phyloP scores from a whole-genome alignment of 2,797 vertebrate species.

The Cyprinodon diabolis region DNA sequence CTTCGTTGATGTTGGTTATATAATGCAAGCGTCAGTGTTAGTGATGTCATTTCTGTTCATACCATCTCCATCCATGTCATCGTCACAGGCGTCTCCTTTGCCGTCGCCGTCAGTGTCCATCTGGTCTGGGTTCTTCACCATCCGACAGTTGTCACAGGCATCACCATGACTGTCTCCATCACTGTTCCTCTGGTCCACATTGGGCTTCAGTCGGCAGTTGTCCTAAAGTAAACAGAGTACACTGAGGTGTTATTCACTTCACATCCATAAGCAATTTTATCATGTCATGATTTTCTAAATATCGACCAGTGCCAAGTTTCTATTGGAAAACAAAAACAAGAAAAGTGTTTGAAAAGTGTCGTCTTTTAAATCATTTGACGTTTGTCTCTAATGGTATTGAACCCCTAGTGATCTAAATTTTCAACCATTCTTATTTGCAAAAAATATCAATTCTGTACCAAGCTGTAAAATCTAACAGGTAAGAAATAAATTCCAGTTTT shows the following conservation, averaged over 20 bases:
- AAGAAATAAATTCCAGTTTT: neutral
- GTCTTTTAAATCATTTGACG: neutral
- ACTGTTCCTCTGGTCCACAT: constrained; percentile 91
- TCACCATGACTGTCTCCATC: constrained; percentile 96
- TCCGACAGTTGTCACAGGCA: constrained; percentile 94
- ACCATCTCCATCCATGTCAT: constrained; percentile 99
- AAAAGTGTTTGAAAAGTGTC: neutral
- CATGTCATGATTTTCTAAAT: neutral
- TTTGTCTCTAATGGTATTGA: neutral
- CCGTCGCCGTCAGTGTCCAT: constrained; percentile 93
- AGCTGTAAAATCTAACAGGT: neutral
- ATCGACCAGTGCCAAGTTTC: neutral
- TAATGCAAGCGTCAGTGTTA: constrained; percentile 43
- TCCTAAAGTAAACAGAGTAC: constrained; percentile 79
- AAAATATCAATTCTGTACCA: neutral
- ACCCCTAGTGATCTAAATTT: neutral
- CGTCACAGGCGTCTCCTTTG: constrained; percentile 94
- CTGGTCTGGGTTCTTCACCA: constrained; percentile 92
- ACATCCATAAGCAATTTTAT: neutral
- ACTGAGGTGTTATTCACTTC: constrained; percentile 10
- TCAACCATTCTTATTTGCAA: neutral
- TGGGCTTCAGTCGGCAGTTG: constrained; percentile 92
- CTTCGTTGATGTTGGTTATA: constrained; percentile 43
- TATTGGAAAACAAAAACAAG: neutral
- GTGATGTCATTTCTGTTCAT: constrained; percentile 45